Evolutionary conservation across 2,113 vertebrate species (phyloP).

Genomic region (Uropsilus gracilis): DNA sequence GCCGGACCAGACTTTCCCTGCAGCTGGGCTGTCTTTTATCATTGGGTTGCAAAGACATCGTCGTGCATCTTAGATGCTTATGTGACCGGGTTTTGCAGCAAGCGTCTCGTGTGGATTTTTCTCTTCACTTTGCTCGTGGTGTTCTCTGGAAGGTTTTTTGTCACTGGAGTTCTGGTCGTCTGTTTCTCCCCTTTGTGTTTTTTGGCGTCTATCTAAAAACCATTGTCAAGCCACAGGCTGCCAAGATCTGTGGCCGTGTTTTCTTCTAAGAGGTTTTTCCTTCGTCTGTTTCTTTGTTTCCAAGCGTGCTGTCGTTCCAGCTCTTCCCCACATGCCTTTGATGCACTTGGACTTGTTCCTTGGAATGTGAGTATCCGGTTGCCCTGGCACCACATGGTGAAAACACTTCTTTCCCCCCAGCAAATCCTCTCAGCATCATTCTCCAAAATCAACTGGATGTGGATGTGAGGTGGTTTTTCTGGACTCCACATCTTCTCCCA

Average conservation of each 20-base stretch:
- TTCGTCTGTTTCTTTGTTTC: too few relatives aligned
- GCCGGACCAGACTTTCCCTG: too few relatives aligned
- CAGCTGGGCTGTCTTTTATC: not conserved
- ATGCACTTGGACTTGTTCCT: not conserved
- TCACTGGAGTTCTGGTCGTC: not conserved
- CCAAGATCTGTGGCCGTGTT: not conserved
- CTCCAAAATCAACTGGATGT: rapidly evolving
- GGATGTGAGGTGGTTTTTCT: not conserved
- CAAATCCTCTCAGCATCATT: not conserved
- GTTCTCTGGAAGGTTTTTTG: not conserved
- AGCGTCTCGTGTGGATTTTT: not conserved
- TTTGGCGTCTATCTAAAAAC: not conserved
- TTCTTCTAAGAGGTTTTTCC: not conserved
- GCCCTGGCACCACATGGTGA: not conserved
- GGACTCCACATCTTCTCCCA: not conserved
- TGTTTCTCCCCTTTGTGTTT: not conserved
- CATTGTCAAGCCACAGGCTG: not conserved
- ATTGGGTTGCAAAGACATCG: not conserved
- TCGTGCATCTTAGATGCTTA: not conserved
- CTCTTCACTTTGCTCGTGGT: not conserved
- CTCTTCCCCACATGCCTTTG: not conserved
- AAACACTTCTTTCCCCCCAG: too few relatives aligned
- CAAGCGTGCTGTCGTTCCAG: not conserved
- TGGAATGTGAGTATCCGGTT: not conserved
- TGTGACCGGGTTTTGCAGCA: not conserved